Base-by-base conservation (phyloP, 2,797 vertebrate genomes). In the Aphelocoma californica region DNA sequence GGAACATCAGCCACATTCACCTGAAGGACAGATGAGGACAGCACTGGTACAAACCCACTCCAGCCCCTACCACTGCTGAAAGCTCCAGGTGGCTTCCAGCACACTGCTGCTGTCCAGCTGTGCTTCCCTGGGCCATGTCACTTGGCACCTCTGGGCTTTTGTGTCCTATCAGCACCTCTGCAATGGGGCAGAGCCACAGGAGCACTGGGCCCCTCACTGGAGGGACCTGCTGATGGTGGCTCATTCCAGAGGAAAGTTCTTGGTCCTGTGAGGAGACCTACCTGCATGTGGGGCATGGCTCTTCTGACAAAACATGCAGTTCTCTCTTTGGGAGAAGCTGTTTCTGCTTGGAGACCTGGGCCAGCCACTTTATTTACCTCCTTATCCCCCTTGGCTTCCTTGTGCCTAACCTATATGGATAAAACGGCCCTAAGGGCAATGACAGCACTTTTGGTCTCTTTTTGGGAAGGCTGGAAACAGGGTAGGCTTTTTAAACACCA, bases 381-480 rank as follows among this genome's bases (percentile, higher is more conserved):
- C 12, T 38, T 42, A 45, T 19, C 7, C 34, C 34, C 15, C 28
- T 13, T 10, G 5, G 14, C 44, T 72, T 56, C 44, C 50, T 81
- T 1, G 0, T 40, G 34, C 32, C 51, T 44, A 54, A 54, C 44
- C 28, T 64, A 24, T 17, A 12, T 5, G 34, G n/a, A 15, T 26
- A 83, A 21, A 0, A 32, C 3, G 51, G 40, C 48, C 80, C 38
- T 10, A 29, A 29, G 56, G 58, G 32, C 67, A 82, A 32, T 3
- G 23, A 80, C 0, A 1, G 47, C 62, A 47, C 38, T 54, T 70
- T 3, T 34, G 19, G 72, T n/a, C 38, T 40, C n/a, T 47, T 88
- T 91, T 85, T 45, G 61, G 74, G 36, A 77, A 80, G 66, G 38
- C 11, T 86, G 53, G 85, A 16, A 91, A n/a, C 38, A 78, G 38